These are phyloP conservation scores for Olivierus martensii DNA, from an alignment of 1,140 invertebrate species.

Conservation along the genomic window DNA sequence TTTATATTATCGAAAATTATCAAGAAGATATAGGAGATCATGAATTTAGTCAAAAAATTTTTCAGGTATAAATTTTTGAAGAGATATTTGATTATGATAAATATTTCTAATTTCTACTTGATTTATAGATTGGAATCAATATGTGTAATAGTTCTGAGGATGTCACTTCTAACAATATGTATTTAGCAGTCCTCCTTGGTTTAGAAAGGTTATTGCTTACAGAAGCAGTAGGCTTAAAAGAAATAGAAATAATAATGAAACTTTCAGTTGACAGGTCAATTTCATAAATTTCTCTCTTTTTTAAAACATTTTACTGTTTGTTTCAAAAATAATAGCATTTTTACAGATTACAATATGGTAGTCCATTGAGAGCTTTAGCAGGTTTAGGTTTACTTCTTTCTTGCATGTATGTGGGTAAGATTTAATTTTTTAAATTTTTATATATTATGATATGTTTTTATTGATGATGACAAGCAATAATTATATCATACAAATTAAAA, in stretches of 20 bases:
- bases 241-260: constrained; percentile 54
- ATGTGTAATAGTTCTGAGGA: constrained; percentile 30
- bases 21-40: constrained; percentile 31
- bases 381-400: constrained; percentile 58
- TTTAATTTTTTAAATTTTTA: neutral
- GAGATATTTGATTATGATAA: neutral
- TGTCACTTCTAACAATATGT: constrained; percentile 26
- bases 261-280: constrained; percentile 47
- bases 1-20: constrained; percentile 49
- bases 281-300: neutral
- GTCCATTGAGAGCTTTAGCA: constrained; percentile 49
- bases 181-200: constrained; percentile 41
- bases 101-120: neutral
- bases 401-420: constrained; percentile 54
- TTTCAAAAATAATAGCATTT: neutral
- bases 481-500: neutral
- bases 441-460: neutral
- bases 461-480: too few relatives aligned
- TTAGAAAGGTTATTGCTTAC: constrained; percentile 53
- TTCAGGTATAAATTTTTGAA: constrained; percentile 17
- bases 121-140: constrained; percentile 26
- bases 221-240: constrained; percentile 39
- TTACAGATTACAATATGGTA: constrained; percentile 44
- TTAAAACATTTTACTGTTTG: neutral
- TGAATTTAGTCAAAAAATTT: constrained; percentile 28